These are phyloP conservation scores for Papilio gigon DNA, from an alignment of 2,888 invertebrate genomes.

Conservation along the genomic window DNA sequence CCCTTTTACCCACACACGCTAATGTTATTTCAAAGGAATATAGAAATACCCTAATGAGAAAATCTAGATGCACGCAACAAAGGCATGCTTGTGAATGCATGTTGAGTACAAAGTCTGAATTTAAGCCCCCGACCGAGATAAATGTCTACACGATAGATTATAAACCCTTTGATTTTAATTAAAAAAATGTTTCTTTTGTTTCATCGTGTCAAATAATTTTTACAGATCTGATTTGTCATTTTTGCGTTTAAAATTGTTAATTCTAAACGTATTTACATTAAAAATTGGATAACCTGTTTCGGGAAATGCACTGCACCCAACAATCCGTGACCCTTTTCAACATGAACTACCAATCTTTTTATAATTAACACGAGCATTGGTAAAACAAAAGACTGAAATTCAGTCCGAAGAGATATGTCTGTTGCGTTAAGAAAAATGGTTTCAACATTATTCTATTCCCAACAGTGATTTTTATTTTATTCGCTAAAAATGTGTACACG, in stretches of 20 bases:
- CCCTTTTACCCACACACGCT: conserved; percentile 58
- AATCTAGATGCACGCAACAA: conserved; percentile 69
- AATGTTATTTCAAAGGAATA: conserved; percentile 72
- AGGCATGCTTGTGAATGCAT: conserved; percentile 70
- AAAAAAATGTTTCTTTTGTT: not conserved
- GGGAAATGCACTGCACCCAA: not conserved
- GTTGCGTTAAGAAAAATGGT: not conserved
- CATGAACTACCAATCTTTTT: not conserved
- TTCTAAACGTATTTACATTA: not conserved
- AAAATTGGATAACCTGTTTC: not conserved
- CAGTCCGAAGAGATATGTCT: not conserved
- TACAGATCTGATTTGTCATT: not conserved
- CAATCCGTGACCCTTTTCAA: not conserved
- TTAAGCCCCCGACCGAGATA: conserved; percentile 58
- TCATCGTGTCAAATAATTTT: not conserved
- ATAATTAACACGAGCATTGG: not conserved
- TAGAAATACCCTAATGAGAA: conserved; percentile 75
- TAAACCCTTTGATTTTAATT: conserved; percentile 7
- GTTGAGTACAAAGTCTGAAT: conserved; percentile 67
- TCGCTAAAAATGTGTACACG: not conserved
- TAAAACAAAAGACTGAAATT: not conserved
- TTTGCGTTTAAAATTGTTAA: not conserved
- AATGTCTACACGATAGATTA: conserved; percentile 41
- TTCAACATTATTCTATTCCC: not conserved
- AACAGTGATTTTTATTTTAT: not conserved